phyloP scores from a whole-genome alignment of 2,113 vertebrate genomes.

The Syngnathus typhle region DNA sequence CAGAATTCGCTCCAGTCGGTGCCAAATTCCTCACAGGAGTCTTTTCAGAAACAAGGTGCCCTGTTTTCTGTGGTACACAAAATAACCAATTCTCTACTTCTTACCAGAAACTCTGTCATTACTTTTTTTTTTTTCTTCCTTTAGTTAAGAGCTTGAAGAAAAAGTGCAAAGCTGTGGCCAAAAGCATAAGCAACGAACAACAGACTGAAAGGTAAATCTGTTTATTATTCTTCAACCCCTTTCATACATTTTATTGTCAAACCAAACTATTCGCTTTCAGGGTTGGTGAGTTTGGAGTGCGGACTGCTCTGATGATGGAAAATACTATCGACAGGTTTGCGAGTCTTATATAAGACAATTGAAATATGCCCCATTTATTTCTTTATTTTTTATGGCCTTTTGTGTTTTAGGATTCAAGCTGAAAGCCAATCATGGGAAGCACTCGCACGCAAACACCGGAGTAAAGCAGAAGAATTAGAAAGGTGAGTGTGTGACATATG shows the following conservation, averaged over 20 bases:
- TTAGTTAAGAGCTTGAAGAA: slow-evolving; percentile 60
- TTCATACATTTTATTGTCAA: not conserved
- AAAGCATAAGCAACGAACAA: slow-evolving; percentile 39
- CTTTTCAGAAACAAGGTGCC: slow-evolving; percentile 66
- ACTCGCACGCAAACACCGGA: slow-evolving; percentile 65
- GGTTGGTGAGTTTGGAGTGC: slow-evolving; percentile 48
- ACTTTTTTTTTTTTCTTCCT: not conserved
- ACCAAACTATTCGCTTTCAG: slow-evolving; percentile 2
- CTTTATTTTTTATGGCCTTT: not conserved
- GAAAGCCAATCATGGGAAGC: slow-evolving; percentile 69
- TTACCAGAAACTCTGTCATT: not conserved
- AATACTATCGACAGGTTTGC: slow-evolving; percentile 60
- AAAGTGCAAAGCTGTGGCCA: slow-evolving; percentile 48
- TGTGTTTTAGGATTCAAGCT: slow-evolving; percentile 60
- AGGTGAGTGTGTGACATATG: slow-evolving; percentile 40
- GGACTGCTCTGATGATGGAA: slow-evolving; percentile 46
- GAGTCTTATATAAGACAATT: not conserved
- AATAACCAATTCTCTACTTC: not conserved
- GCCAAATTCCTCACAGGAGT: slow-evolving; percentile 54
- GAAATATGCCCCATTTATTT: not conserved
- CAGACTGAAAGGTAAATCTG: slow-evolving; percentile 43
- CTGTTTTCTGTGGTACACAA: not conserved
- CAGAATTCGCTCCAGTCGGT: slow-evolving; percentile 44
- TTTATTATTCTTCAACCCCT: not conserved
- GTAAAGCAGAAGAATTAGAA: slow-evolving; percentile 63